Base-by-base conservation (phyloP, 2,113 vertebrate species). In the Chlorodrepanis virens region DNA sequence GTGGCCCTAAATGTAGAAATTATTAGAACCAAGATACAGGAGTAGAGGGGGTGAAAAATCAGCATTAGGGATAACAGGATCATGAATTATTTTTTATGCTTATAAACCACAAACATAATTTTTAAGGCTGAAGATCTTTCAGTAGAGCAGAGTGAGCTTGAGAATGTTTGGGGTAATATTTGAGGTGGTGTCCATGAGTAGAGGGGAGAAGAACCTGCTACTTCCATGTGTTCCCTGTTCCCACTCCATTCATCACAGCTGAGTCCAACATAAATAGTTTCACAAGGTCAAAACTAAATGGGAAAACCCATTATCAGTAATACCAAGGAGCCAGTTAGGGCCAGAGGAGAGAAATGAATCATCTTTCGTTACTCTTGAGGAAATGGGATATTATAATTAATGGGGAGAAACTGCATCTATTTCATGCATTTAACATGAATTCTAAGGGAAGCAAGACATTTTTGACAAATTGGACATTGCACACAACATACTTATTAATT, bases 351-450 rank as follows among this genome's bases (percentile, higher is more conserved):
- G 78, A 60, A 96, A 96, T 97, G 72, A 96, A 95, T 96, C 75
- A 94, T 91, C 83, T 89, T 88, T 59, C 16, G 4, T 94, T 96
- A 89, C 87, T 95, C 87, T 92, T 94, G 89, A 94, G 82, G 79
- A 97, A 96, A 96, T 86, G 57, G 69, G 45, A 69, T 93, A 93
- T 92, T 94, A 92, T 93, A 97, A 96, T 97, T 97, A 96, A 97
- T 92, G 90, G 65, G 69, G 28, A 5, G 14, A 96, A 93, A 89
- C 64, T 83, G 86, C 87, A 91, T 90, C 83, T 83, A 88, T 95
- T 95, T 96, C 88, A 94, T 97, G 76, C 93, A 97, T 96, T 94
- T 96, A 96, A 97, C 91, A 96, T 96, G 93, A 97, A 94, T 78
- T 60, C 76, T 74, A 86, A 79, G 54, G 84, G 78, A 92, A 81